Evolutionary conservation across 2,113 vertebrate species (phyloP), one percentile per base, ranked within the genome.

Genomic region (Sturnus vulgaris): DNA sequence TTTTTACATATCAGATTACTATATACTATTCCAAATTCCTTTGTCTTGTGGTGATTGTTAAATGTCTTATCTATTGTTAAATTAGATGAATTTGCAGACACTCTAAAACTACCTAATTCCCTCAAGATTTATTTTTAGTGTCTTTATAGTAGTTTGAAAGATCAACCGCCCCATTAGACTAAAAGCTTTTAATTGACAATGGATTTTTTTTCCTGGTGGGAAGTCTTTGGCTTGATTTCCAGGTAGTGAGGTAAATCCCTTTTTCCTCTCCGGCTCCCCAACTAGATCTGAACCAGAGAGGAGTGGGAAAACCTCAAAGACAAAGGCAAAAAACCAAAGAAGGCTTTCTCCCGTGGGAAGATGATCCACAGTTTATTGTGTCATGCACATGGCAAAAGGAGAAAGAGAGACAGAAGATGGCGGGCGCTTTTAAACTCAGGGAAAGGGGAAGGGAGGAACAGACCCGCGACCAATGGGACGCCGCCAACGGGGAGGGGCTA

Each of bases 1-100:
- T 95, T 97, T 98, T 95, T 98, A 97, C 97, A 97, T 97, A 96
- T 76, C 68, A 71, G 88, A 97, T 97, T 96, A 94, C 82, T 97
- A 24, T 39, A 20, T 16, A 47, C 12, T 94, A 69, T 82, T 96
- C 82, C 71, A 84, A 82, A 10, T 56, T 76, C 39, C 42, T 94
- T 90, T 95, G 78, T 97, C 85, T 68, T 96, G 59, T 39, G 70
- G 61, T 92, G 40, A n/a, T 95, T 92, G 72, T 88, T 80, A 96
- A 97, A 86, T 76, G 59, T 60, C 47, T 76, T 70, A 57, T 66
- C 95, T 94, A 95, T 50, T 78, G 24, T 84, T 93, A 88, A 86
- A 78, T 92, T 79, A 52, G 17, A 87, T 82, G 65, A 82, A 55
- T 91, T 94, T 79, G 5, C 49, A 88, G 93, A 68, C 33, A 90